Conservation (phyloP, 2,888 invertebrate genomes). For the Leptarthrus brevirostris region DNA sequence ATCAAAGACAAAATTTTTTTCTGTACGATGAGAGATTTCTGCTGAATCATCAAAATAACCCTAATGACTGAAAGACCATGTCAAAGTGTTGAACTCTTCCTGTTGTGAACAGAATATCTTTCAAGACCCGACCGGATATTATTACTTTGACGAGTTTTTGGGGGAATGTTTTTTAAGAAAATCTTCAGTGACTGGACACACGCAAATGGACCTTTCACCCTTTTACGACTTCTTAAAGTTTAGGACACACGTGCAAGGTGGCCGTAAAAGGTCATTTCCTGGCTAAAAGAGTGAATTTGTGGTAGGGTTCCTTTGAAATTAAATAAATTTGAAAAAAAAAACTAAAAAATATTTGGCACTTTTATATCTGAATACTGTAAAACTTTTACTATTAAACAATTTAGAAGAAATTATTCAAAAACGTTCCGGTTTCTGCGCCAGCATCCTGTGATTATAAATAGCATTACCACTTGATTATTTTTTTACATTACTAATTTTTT, state of each 20-base stretch:
- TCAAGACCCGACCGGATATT: constrained; percentile 26
- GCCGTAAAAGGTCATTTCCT: constrained; percentile 41
- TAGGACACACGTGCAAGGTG: constrained; percentile 35
- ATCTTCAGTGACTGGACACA: constrained; percentile 33
- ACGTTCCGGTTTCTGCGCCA: no score
- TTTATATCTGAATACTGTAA: no score
- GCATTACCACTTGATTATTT: no score
- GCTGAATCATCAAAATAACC: constrained; percentile 47
- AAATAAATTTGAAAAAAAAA: no score
- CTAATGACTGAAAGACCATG: constrained; percentile 36
- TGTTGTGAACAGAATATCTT: constrained; percentile 6
- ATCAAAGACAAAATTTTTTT: neutral
- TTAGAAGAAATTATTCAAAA: no score
- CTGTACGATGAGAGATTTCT: constrained; percentile 3
- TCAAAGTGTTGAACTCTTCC: constrained; percentile 40
- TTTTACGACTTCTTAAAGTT: constrained; percentile 17
- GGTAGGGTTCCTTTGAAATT: neutral
- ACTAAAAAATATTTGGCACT: no score
- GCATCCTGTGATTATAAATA: no score
- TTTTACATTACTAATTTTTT: no score
- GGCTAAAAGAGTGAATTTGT: neutral
- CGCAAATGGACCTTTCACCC: constrained; percentile 36
- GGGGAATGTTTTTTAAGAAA: constrained; percentile 18
- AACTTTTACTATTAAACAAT: no score
- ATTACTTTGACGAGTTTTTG: constrained; percentile 19